Conservation (phyloP, 2,888 invertebrate species). For the Pocota personata region DNA sequence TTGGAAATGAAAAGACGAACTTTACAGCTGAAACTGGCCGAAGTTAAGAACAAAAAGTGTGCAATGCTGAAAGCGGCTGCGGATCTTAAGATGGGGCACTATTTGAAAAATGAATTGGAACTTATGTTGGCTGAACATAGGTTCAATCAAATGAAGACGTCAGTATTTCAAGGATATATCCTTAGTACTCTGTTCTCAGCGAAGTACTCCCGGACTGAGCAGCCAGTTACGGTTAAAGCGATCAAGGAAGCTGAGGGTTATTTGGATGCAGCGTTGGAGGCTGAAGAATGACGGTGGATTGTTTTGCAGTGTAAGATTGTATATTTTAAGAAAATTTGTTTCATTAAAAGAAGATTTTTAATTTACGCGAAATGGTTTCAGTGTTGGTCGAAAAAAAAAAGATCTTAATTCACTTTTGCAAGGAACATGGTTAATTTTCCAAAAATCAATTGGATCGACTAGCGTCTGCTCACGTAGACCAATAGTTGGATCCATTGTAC, state of each 20-base stretch:
- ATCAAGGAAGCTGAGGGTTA: constrained; percentile 78
- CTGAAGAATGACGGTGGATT: constrained; percentile 33
- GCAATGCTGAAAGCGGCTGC: constrained; percentile 77
- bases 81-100: constrained; percentile 79
- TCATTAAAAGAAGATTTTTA: not conserved
- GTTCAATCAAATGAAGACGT: constrained; percentile 78
- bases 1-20: constrained; percentile 78
- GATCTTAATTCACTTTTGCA: no score
- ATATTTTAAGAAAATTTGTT: not conserved
- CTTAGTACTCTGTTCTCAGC: constrained; percentile 75
- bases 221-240: constrained; percentile 78
- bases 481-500: no score
- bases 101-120: constrained; percentile 78
- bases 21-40: constrained; percentile 75
- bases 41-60: constrained; percentile 77
- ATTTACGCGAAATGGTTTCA: not conserved
- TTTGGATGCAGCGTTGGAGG: constrained; percentile 77
- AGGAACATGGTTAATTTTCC: no score
- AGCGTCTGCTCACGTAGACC: no score
- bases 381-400: not conserved
- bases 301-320: not conserved
- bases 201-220: constrained; percentile 76
- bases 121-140: constrained; percentile 77
- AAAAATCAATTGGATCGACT: no score
- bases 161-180: constrained; percentile 77